Evolutionary conservation across 2,888 invertebrate species (phyloP).

Genomic region (Crioceris asparagi): DNA sequence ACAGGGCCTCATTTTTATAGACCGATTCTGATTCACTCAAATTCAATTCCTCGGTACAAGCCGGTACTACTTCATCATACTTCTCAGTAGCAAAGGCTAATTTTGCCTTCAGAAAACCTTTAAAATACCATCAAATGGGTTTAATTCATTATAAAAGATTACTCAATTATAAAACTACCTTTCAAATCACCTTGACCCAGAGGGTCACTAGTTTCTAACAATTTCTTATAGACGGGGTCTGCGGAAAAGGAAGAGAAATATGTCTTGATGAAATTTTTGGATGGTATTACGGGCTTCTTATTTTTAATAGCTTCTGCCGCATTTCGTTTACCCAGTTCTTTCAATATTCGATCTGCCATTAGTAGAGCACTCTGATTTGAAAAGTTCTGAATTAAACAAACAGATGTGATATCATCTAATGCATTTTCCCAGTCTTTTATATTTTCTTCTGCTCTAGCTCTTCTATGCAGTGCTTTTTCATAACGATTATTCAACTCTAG

Average conservation of each 20-base stretch:
- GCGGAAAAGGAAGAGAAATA: constrained; percentile 82
- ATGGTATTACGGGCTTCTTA: constrained; percentile 67
- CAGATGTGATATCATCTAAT: constrained; percentile 86
- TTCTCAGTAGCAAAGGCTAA: constrained; percentile 56
- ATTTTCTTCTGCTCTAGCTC: constrained; percentile 75
- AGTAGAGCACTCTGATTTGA: constrained; percentile 68
- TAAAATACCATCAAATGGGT: constrained; percentile 1
- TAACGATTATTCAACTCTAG: constrained; percentile 76
- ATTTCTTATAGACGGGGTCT: constrained; percentile 62
- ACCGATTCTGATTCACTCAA: constrained; percentile 47
- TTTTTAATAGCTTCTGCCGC: constrained; percentile 63
- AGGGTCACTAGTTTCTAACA: constrained; percentile 35
- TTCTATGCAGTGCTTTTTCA: constrained; percentile 74
- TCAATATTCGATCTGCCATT: constrained; percentile 81
- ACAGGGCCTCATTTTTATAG: constrained; percentile 57
- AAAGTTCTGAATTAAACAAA: constrained; percentile 84
- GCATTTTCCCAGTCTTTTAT: constrained; percentile 68
- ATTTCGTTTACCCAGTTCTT: constrained; percentile 65
- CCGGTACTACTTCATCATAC: constrained; percentile 66
- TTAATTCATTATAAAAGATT: constrained; percentile 1
- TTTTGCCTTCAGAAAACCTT: constrained; percentile 62
- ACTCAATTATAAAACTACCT: constrained; percentile 18
- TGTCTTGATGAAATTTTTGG: constrained; percentile 73
- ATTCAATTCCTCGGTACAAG: constrained; percentile 71
- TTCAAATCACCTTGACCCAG: constrained; percentile 31